Evolutionary conservation across 2,113 vertebrate genomes (phyloP).

Genomic region (Diadophis punctatus): DNA sequence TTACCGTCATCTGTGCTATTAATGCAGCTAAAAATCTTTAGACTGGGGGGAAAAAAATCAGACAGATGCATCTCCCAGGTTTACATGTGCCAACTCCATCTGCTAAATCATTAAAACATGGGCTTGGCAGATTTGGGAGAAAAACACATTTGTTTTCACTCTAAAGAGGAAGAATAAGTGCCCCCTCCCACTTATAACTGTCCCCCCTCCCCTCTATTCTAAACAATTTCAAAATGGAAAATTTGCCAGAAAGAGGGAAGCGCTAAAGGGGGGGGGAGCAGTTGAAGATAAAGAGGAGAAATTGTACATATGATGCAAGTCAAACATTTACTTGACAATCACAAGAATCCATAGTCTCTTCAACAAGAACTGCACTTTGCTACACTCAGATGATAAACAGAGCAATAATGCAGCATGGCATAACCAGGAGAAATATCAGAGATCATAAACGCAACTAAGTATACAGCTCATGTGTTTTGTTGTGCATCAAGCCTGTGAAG

Average conservation of each 20-base stretch:
- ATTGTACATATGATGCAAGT: neutral
- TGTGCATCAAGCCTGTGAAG: neutral
- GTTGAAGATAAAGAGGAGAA: neutral
- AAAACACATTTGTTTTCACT: slow-evolving; percentile 72
- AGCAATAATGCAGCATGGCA: neutral
- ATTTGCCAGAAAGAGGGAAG: slow-evolving; percentile 22
- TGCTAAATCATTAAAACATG: slow-evolving; percentile 68
- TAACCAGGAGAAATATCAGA: neutral
- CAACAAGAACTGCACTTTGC: neutral
- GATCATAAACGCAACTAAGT: neutral
- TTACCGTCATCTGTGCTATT: slow-evolving; percentile 56
- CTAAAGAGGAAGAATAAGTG: slow-evolving; percentile 67
- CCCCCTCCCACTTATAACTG: slow-evolving; percentile 52
- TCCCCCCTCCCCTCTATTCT: slow-evolving; percentile 5
- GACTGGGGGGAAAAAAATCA: slow-evolving; percentile 69
- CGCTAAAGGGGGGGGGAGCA: neutral
- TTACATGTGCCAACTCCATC: slow-evolving; percentile 72
- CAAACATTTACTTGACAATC: neutral
- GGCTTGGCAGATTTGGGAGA: slow-evolving; percentile 66
- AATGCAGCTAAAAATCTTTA: slow-evolving; percentile 66
- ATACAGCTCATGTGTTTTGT: neutral
- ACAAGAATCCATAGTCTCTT: slow-evolving; percentile 1
- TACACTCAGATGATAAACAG: neutral
- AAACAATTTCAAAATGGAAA: slow-evolving; percentile 45
- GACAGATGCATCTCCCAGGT: slow-evolving; percentile 73